Evolutionary conservation across 37 sponge, comb jelly and placozoan genomes (phyloP).

Genomic region (Geodia barretti): DNA sequence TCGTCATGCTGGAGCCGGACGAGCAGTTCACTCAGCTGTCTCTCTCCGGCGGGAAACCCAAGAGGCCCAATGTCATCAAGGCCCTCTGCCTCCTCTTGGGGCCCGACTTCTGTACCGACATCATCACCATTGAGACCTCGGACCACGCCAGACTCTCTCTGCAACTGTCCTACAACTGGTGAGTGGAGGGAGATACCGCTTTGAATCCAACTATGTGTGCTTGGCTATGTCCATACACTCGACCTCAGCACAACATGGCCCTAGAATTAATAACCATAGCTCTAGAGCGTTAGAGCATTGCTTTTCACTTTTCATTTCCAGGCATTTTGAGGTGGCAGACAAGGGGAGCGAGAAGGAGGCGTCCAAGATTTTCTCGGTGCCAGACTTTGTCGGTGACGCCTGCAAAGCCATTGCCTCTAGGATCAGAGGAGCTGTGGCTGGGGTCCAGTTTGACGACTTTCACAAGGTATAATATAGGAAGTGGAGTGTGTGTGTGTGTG

Average conservation of each 20-base stretch:
- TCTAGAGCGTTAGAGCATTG: too few species aligned
- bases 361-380: slow-evolving; percentile 96
- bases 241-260: not conserved
- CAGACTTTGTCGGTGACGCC: slow-evolving; percentile 99
- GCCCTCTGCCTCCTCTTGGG: slow-evolving; percentile 98
- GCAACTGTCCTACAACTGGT: slow-evolving; percentile 99
- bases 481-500: too few species aligned
- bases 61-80: slow-evolving; percentile 97
- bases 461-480: slow-evolving; percentile 94
- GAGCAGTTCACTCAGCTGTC: slow-evolving; percentile 99
- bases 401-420: slow-evolving; percentile 99
- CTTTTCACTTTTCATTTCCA: slow-evolving; percentile 4
- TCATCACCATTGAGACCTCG: slow-evolving; percentile 98
- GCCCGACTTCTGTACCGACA: slow-evolving; percentile 99
- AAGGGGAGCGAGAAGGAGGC: slow-evolving; percentile 60
- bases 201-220: not conserved
- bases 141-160: slow-evolving; percentile 98
- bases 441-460: slow-evolving; percentile 98
- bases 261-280: not conserved
- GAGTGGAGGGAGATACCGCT: not conserved
- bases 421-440: slow-evolving; percentile 97
- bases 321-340: slow-evolving; percentile 85
- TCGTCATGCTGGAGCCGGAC: slow-evolving; percentile 98
- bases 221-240: not conserved
- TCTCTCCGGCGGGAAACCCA: slow-evolving; percentile 99